phyloP scores from a whole-genome alignment of 2,888 invertebrate species.

The Acanthosepion lycidas region DNA sequence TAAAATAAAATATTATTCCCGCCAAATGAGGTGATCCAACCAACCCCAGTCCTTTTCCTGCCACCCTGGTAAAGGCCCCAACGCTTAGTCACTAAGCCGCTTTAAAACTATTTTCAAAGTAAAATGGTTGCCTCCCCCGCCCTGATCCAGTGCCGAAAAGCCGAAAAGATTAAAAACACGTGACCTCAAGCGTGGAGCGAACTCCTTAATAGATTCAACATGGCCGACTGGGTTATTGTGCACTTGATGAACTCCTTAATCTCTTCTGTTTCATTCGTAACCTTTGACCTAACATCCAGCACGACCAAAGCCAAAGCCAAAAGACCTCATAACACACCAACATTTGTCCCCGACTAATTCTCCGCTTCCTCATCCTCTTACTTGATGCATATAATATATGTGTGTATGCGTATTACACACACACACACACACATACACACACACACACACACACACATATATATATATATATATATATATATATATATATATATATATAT shows the following conservation, averaged over 20 bases:
- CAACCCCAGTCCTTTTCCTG: neutral
- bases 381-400: neutral
- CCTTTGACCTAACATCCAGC: neutral
- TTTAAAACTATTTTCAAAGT: neutral
- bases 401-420: neutral
- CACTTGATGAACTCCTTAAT: neutral
- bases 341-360: neutral
- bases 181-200: slow-evolving; percentile 11
- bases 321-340: neutral
- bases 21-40: neutral
- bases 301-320: neutral
- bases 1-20: neutral
- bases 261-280: neutral
- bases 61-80: neutral
- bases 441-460: neutral
- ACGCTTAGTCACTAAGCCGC: slow-evolving; percentile 9
- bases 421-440: neutral
- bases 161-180: slow-evolving; percentile 33
- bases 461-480: neutral
- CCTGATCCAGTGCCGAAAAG: neutral
- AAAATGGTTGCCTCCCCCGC: neutral
- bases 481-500: neutral
- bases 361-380: neutral
- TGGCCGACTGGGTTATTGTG: slow-evolving; percentile 18
- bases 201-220: slow-evolving; percentile 1